These are phyloP conservation scores for Papilio xuthus DNA, from an alignment of 1,140 invertebrate genomes.

Conservation along the genomic window DNA sequence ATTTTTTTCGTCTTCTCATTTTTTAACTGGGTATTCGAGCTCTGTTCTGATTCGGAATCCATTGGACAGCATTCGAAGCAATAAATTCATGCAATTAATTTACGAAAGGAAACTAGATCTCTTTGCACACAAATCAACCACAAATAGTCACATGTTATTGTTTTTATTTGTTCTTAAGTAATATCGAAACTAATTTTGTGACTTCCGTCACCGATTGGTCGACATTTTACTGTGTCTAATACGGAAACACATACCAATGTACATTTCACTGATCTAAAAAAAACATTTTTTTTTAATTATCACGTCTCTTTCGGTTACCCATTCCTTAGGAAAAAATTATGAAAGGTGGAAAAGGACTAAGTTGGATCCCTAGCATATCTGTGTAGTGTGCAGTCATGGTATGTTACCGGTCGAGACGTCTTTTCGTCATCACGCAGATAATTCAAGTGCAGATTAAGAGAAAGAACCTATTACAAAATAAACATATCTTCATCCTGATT, in stretches of 20 bases:
- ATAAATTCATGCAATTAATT: conserved; percentile 46
- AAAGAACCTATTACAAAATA: not conserved
- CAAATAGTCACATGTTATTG: conserved; percentile 74
- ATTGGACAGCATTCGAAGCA: conserved; percentile 65
- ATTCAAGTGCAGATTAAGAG: not conserved
- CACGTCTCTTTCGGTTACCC: conserved; percentile 18
- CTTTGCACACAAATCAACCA: conserved; percentile 52
- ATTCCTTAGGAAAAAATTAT: not conserved
- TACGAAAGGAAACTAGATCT: conserved; percentile 45
- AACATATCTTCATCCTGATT: not conserved
- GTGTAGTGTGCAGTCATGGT: not conserved
- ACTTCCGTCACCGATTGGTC: conserved; percentile 59
- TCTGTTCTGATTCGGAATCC: conserved; percentile 64
- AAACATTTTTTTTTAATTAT: conserved; percentile 16
- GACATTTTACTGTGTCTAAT: conserved; percentile 50
- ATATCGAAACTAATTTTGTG: conserved; percentile 60
- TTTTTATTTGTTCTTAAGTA: conserved; percentile 58
- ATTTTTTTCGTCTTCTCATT: conserved; percentile 75
- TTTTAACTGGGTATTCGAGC: conserved; percentile 60
- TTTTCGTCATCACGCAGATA: not conserved
- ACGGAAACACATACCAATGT: conserved; percentile 49
- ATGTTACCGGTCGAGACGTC: not conserved
- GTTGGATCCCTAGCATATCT: not conserved
- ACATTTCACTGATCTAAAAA: conserved; percentile 67
- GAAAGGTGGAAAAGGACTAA: not conserved